Base-by-base conservation (phyloP, 2,888 invertebrate species). In the Mythimna impura region DNA sequence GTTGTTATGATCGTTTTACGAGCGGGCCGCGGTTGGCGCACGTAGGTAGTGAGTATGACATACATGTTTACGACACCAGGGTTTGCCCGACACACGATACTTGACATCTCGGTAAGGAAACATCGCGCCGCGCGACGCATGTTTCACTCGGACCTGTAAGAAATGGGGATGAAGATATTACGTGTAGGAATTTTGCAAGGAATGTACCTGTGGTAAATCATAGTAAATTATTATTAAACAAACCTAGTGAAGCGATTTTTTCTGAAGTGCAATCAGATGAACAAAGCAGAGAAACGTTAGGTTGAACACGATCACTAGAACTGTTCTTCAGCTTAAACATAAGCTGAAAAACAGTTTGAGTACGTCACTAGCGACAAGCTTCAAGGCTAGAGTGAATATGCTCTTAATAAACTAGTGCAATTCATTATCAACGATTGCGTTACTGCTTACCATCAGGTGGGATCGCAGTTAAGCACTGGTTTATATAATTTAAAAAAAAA, bases 61-160 rank as follows among this genome's bases (percentile, higher is more conserved):
- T 92, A 92, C 93, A 92, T 91, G 92, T 95, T 96, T 95, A 96
- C 90, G 94, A 93, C 90, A 89, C 91, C 89, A 85, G 89, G 87
- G 86, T 90, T 88, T 87, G 87, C 90, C 89, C 87, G 95, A 95
- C 92, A 95, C 89, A 93, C 92, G 95, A 95, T 95, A 95, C 95
- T 92, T 92, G 92, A 92, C 83, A 92, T 93, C 89, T 89, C 88
- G 82, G 90, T 88, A 90, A 93, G 92, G 91, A 92, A 91, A 91
- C 92, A 90, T 90, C 90, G 90, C 89, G 86, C 89, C 88, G 88
- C 89, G 87, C 88, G 89, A 91, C 89, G 89, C 90, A 92, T 93
- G 92, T 93, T 92, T 92, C 93, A 93, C 92, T 93, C 92, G 87
- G 85, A 87, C 80, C 77, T 61, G 78, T 92, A 90, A 93, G 91